Percentiles rank a stretch among this genome's conserved stretches.
Conservation (phyloP, 2,888 invertebrate genomes). For the Bursaphelenchus okinawaensis region DNA sequence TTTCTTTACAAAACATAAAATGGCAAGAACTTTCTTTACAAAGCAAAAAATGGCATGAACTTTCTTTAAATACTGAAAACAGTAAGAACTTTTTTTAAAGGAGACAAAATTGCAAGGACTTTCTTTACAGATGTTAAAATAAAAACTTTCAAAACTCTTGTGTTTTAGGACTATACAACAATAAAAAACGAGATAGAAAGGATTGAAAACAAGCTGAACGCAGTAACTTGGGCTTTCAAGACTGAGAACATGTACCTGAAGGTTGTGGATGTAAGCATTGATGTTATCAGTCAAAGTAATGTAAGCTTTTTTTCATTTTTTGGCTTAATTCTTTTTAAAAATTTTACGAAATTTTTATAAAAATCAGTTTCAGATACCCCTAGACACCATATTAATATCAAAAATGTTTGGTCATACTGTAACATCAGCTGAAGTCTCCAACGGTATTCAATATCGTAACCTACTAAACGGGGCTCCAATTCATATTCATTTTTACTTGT, state of each 20-base stretch:
- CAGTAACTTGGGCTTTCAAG: background rate
- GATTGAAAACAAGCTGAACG: background rate
- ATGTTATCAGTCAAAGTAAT: background rate
- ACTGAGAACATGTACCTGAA: background rate
- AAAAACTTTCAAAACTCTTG: too few species aligned
- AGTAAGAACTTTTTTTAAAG: too few species aligned
- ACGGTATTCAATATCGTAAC: background rate
- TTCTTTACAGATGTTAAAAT: too few species aligned
- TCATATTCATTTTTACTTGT: background rate
- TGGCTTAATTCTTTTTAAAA: background rate
- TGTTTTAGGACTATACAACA: background rate
- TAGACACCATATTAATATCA: background rate
- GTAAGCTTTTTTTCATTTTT: background rate
- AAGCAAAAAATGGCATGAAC: too few species aligned
- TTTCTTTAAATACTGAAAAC: too few species aligned
- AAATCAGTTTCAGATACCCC: background rate
- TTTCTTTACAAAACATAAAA: too few species aligned
- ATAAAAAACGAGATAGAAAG: background rate
- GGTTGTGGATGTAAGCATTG: background rate
- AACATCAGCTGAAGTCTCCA: background rate
- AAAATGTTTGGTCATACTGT: background rate
- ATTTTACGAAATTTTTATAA: background rate
- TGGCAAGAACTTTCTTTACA: too few species aligned
- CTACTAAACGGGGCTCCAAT: background rate
- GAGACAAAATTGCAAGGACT: too few species aligned